Percentiles rank a stretch among this genome's conserved stretches.
phyloP scores from a whole-genome alignment of 53 echinoderm and acorn worm species.

The Apostichopus leukothele region DNA sequence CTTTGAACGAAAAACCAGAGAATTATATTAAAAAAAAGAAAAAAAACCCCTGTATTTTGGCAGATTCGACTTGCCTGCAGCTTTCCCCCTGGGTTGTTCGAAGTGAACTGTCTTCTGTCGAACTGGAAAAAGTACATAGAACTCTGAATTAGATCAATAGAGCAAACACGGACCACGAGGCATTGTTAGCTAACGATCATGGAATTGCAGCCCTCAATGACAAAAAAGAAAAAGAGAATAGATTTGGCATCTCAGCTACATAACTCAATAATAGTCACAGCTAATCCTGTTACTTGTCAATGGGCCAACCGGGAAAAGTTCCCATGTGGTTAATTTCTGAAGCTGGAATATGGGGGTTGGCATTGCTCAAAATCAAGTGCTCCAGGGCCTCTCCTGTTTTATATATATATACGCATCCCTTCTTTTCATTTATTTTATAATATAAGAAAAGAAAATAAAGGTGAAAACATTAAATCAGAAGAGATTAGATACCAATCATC shows the following conservation, averaged over 20 bases:
- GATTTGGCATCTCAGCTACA: slow-evolving; percentile 13
- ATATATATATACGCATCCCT: not conserved
- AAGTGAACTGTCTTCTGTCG: slow-evolving; percentile 11
- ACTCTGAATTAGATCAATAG: slow-evolving; percentile 49
- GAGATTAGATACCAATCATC: slow-evolving; percentile 27
- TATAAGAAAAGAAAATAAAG: not conserved
- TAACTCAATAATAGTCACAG: slow-evolving; percentile 44
- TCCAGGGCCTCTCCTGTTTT: slow-evolving; percentile 21
- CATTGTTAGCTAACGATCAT: slow-evolving; percentile 50
- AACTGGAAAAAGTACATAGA: slow-evolving; percentile 21
- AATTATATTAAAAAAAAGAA: not conserved
- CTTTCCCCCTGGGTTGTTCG: slow-evolving; percentile 13
- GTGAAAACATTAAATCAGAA: slow-evolving; percentile 35
- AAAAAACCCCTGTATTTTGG: not conserved
- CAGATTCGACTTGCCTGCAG: not conserved
- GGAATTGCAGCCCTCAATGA: slow-evolving; percentile 36
- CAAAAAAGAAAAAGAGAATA: not conserved
- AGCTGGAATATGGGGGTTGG: slow-evolving; percentile 32
- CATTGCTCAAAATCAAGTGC: slow-evolving; percentile 16
- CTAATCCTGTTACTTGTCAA: slow-evolving; percentile 52
- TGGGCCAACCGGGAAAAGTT: slow-evolving; percentile 35
- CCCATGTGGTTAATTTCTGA: slow-evolving; percentile 42
- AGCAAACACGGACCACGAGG: slow-evolving; percentile 34
- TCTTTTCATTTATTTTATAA: not conserved
- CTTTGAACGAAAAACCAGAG: not conserved